Base-by-base conservation (phyloP, 1,140 invertebrate genomes). In the Patella vulgata region DNA sequence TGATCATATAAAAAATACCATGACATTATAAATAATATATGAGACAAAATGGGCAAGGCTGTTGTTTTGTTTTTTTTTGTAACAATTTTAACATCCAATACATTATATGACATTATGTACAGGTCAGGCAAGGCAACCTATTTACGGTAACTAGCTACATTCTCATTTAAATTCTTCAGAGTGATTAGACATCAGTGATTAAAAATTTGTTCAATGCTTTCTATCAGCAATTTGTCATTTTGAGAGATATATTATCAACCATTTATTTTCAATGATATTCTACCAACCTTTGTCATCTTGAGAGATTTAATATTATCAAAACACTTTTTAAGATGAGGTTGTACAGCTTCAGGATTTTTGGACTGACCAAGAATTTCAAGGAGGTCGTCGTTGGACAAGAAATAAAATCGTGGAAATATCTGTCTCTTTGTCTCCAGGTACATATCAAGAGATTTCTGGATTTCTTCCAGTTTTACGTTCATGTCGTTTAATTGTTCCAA, bases 371-470 rank as follows among this genome's bases (percentile, higher is more conserved):
- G 76, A 47, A 85, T 85, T 65, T 85, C 84, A 55, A 85, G 63
- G 25, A 85, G 70, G 58, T 85, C 82, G 48, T 85, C 84, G 52
- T 85, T 85, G 40, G 84, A 85, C 54, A 85, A 68, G 74, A 85
- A 85, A 68, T 85, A 85, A 66, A 85, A 85, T 48, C 84, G 64
- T 31, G 84, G 84, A 72, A 85, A 85, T 53, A 84, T 81, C 66
- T 82, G 77, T 55, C 83, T 67, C 65, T 85, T 85, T 3, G 81
- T 85, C 66, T 85, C 84, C 50, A 85, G 73, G 63, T 85, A 85
- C 78, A 83, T 83, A 62, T 85, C 84, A 39, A 85, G 68, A 21
- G 83, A 85, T 60, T 84, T 85, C 75, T 85, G 84, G 50, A 85
- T 85, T 40, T 82, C 79, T 67, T 85, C 84, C 56, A 85, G 70